A percentile compares a stretch with the other conserved stretches of the same genome.
phyloP scores from a whole-genome alignment of 2,113 vertebrate genomes.

The Potamarius usumacintae region DNA sequence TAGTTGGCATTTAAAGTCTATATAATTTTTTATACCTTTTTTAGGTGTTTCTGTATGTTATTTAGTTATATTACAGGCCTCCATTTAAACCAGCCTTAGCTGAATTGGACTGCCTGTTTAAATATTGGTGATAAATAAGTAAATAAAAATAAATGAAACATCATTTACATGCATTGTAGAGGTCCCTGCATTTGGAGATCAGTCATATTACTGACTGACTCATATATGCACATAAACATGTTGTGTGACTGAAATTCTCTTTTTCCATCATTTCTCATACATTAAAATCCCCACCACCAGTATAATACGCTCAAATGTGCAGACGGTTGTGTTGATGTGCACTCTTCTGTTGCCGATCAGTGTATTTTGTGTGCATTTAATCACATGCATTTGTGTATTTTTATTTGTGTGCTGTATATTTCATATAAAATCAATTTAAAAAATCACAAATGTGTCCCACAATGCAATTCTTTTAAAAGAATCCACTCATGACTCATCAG shows the following conservation, averaged over 20 bases:
- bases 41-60: too few relatives aligned
- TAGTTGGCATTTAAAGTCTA: too few relatives aligned
- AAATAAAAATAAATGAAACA: too few relatives aligned
- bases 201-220: neutral
- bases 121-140: too few relatives aligned
- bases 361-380: neutral
- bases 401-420: neutral
- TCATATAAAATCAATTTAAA: too few relatives aligned
- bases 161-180: neutral
- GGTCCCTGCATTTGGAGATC: neutral
- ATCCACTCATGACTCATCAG: neutral
- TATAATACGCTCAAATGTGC: neutral
- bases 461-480: neutral
- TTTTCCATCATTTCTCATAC: neutral
- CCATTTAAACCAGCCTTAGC: too few relatives aligned
- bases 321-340: neutral
- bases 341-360: neutral
- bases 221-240: neutral
- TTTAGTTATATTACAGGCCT: too few relatives aligned
- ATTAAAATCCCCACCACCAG: neutral
- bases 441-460: neutral
- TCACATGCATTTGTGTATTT: neutral
- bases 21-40: too few relatives aligned
- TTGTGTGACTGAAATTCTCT: neutral
- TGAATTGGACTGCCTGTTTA: too few relatives aligned